Evolutionary conservation across 2,797 vertebrate species (phyloP).

Genomic region (Liasis olivaceus): DNA sequence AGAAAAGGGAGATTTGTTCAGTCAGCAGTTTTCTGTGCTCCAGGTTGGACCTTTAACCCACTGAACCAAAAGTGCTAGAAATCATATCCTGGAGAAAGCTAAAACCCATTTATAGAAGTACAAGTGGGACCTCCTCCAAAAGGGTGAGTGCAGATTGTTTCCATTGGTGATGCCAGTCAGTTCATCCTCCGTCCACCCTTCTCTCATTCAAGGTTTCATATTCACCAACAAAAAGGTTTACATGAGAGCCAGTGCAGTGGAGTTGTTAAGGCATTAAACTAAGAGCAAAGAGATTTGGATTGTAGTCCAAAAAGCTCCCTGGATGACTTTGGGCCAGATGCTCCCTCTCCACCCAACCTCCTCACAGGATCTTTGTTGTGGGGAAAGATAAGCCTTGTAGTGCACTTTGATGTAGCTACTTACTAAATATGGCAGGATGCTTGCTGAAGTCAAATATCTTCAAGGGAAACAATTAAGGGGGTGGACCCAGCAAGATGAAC

Average conservation of each 20-base stretch:
- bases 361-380: no score
- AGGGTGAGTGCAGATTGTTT: neutral
- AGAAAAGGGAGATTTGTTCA: neutral
- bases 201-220: neutral
- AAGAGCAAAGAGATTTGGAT: neutral
- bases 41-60: neutral
- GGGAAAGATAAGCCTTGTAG: neutral
- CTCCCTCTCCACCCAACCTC: neutral
- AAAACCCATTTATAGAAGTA: neutral
- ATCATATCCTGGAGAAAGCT: neutral
- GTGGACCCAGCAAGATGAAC: no score
- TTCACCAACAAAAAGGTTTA: neutral
- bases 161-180: neutral
- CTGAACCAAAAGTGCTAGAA: neutral
- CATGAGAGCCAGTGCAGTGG: neutral
- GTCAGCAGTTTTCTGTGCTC: neutral
- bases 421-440: neutral
- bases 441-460: no score
- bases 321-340: neutral
- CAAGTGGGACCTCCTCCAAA: neutral
- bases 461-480: no score
- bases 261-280: neutral
- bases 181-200: neutral
- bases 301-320: neutral
- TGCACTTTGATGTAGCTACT: neutral